Conservation (phyloP, 2,888 invertebrate species). For the Hypomecis atomaria region DNA sequence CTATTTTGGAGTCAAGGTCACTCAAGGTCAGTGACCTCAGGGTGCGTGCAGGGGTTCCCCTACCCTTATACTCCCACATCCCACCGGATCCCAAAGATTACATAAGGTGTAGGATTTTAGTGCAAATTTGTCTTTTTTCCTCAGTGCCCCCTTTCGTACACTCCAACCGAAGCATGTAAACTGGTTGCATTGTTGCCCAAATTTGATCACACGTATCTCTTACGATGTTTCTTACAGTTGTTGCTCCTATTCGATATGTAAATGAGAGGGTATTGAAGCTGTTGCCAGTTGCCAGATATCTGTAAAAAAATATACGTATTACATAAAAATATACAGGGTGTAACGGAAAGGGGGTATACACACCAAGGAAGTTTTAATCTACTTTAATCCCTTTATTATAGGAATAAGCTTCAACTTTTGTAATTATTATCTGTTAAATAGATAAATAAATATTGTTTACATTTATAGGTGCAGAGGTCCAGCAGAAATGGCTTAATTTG, state of each 20-base stretch:
- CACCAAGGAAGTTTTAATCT: conserved; percentile 11
- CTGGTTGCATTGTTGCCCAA: conserved; percentile 29
- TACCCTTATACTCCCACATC: too few species aligned
- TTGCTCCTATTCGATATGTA: conserved; percentile 33
- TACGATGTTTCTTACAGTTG: too few species aligned
- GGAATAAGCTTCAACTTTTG: conserved; percentile 7
- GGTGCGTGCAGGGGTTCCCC: too few species aligned
- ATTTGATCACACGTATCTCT: conserved; percentile 30
- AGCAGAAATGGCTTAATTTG: conserved; percentile 20
- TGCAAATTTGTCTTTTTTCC: too few species aligned
- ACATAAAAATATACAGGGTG: conserved; percentile 6
- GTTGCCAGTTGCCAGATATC: conserved; percentile 34
- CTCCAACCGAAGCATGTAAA: too few species aligned
- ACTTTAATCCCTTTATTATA: conserved; percentile 4
- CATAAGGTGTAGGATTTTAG: too few species aligned
- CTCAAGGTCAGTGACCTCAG: too few species aligned
- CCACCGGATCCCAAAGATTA: too few species aligned
- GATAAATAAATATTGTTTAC: not conserved
- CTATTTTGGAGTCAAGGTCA: too few species aligned
- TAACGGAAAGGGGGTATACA: conserved; percentile 10
- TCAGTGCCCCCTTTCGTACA: too few species aligned
- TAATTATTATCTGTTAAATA: too few species aligned
- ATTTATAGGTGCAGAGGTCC: conserved; percentile 12
- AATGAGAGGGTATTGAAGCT: conserved; percentile 35
- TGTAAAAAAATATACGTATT: conserved; percentile 29